Percentiles rank a stretch among this genome's conserved stretches.
Evolutionary conservation across 2,113 vertebrate species (phyloP).

Genomic region (Rhynchopsitta pachyrhyncha): DNA sequence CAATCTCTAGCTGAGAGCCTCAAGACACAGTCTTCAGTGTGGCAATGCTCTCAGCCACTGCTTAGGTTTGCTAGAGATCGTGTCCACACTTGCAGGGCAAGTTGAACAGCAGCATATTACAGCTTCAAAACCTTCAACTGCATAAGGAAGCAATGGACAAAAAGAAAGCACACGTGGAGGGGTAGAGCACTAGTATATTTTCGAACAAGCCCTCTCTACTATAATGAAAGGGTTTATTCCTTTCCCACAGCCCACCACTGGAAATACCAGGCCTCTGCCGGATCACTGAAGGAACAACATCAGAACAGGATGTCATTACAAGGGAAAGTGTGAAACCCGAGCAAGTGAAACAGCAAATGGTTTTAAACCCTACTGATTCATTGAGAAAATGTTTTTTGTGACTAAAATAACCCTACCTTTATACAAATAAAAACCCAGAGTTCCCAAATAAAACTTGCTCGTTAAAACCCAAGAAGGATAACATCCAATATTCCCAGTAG

Average conservation of each 20-base stretch:
- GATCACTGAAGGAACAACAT: constrained; percentile 11
- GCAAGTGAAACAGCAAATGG: constrained; percentile 1
- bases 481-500: background rate
- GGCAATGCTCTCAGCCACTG: accelerated
- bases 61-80: background rate
- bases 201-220: background rate
- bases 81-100: background rate
- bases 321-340: constrained; percentile 54
- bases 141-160: background rate
- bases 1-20: background rate
- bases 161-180: background rate
- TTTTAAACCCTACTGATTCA: constrained; percentile 26
- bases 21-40: accelerated
- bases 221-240: constrained; percentile 30
- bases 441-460: background rate
- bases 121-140: background rate
- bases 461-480: background rate
- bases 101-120: background rate
- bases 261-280: constrained; percentile 30
- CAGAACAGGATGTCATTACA: constrained; percentile 47
- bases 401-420: background rate
- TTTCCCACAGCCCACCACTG: constrained; percentile 26
- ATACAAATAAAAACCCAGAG: background rate
- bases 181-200: background rate
- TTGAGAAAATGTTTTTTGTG: background rate